phyloP scores from a whole-genome alignment of 1,140 invertebrate genomes.

The Tenebrio molitor region DNA sequence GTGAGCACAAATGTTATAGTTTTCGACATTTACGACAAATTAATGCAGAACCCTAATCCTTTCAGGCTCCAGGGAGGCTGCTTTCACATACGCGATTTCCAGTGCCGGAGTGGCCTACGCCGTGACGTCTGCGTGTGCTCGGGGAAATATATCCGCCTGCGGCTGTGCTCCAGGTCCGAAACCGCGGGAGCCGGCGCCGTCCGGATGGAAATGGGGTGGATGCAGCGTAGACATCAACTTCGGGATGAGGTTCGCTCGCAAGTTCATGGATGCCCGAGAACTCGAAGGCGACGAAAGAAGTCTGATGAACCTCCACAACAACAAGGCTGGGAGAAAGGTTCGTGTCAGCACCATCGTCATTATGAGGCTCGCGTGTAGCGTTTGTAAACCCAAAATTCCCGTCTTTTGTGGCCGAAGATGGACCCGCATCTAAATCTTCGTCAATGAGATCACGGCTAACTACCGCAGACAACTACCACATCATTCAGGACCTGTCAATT shows the following conservation, averaged over 20 bases:
- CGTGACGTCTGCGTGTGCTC: slow-evolving; percentile 90
- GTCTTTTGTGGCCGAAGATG: slow-evolving; percentile 5
- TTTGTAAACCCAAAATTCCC: background rate
- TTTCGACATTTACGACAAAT: slow-evolving; percentile 13
- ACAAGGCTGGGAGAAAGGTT: slow-evolving; percentile 93
- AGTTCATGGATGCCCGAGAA: slow-evolving; percentile 88
- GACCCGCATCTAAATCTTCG: slow-evolving; percentile 3
- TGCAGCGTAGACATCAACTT: slow-evolving; percentile 86
- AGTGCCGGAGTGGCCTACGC: slow-evolving; percentile 92
- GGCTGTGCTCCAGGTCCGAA: slow-evolving; percentile 79
- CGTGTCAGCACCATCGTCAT: slow-evolving; percentile 46
- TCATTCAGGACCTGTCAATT: slow-evolving; percentile 42
- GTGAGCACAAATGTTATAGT: background rate
- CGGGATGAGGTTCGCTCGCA: slow-evolving; percentile 82
- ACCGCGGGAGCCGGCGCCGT: slow-evolving; percentile 60
- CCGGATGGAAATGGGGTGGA: slow-evolving; percentile 88
- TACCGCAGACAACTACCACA: background rate
- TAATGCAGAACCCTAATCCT: background rate
- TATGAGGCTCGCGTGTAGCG: slow-evolving; percentile 42
- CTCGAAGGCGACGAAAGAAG: slow-evolving; percentile 87
- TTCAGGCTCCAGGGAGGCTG: slow-evolving; percentile 90
- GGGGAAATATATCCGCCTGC: slow-evolving; percentile 89
- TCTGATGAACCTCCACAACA: slow-evolving; percentile 98
- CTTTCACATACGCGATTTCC: slow-evolving; percentile 92
- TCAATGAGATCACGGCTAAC: background rate